Evolutionary conservation across 1,140 invertebrate genomes (phyloP).

Genomic region (Camponotus pennsylvanicus): DNA sequence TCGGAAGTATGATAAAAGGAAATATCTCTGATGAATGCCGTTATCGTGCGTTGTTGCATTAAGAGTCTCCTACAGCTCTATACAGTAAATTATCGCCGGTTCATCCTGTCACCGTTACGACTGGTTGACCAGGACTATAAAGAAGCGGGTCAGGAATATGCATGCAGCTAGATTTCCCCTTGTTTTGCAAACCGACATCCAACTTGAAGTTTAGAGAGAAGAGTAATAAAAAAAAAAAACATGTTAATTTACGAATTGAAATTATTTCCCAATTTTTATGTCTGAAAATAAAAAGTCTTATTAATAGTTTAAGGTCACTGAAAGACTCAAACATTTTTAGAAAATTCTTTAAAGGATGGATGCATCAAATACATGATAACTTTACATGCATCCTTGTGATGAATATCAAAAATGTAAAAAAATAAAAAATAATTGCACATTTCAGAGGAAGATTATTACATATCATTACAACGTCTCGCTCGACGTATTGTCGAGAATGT

Average conservation of each 20-base stretch:
- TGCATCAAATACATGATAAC: background rate
- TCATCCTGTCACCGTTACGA: background rate
- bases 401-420: background rate
- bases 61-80: background rate
- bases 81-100: background rate
- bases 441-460: background rate
- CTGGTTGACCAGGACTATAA: background rate
- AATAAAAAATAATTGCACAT: background rate
- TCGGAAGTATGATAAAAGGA: background rate
- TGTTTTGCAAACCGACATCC: background rate
- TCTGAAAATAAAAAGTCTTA: background rate
- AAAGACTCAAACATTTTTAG: background rate
- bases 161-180: background rate
- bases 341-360: background rate
- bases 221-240: background rate
- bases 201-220: background rate
- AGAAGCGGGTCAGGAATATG: constrained; percentile 37
- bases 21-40: background rate
- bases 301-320: background rate
- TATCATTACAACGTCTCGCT: background rate
- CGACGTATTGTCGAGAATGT: background rate
- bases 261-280: background rate
- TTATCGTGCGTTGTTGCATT: background rate
- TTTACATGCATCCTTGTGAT: background rate
- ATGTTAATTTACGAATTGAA: background rate